These are phyloP conservation scores for Flexamia atlantica DNA, from an alignment of 2,888 invertebrate species.

Conservation along the genomic window DNA sequence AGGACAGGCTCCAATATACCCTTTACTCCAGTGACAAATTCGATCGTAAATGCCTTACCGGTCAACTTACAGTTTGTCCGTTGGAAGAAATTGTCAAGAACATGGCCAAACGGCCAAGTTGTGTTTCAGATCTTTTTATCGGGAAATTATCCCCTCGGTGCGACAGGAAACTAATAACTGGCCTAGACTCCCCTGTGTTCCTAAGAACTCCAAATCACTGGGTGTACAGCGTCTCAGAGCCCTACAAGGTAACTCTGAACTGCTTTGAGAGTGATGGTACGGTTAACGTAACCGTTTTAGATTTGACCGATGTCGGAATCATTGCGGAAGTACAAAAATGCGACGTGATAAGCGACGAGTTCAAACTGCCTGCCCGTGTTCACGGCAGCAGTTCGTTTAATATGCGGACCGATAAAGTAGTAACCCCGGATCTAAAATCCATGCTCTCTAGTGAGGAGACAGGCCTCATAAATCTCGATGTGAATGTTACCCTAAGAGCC, in stretches of 20 bases:
- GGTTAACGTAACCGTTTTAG: neutral
- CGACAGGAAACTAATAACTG: neutral
- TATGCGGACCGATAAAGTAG: neutral
- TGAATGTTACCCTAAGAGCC: neutral
- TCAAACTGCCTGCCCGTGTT: neutral
- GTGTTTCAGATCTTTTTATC: neutral
- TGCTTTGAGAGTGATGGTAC: neutral
- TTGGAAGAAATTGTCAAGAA: neutral
- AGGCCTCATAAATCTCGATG: neutral
- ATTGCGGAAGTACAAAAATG: neutral
- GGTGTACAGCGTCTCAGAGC: neutral
- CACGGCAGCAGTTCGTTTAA: neutral
- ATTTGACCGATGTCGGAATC: neutral
- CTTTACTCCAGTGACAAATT: neutral
- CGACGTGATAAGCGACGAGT: neutral
- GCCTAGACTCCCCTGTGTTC: neutral
- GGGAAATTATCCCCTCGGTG: neutral
- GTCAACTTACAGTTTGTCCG: neutral
- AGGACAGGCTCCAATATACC: neutral
- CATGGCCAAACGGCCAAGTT: neutral
- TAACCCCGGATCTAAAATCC: neutral
- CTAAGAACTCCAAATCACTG: neutral
- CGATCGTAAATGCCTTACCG: neutral
- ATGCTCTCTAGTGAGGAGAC: neutral
- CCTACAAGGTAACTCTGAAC: slow-evolving; percentile 8